Base-by-base conservation (phyloP, 2,888 invertebrate genomes). In the Tillus elongatus region DNA sequence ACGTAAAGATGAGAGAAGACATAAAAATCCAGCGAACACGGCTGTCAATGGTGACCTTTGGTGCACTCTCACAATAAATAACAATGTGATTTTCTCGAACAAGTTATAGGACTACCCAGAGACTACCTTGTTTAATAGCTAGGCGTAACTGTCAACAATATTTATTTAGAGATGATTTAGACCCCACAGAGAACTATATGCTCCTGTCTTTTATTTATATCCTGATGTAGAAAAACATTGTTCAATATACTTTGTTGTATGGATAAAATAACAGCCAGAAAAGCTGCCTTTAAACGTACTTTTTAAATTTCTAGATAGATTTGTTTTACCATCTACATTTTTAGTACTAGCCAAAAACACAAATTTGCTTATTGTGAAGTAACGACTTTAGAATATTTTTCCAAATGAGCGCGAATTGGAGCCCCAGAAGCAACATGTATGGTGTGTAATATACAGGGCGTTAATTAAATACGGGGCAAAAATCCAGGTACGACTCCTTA, bases 121-220 rank as follows among this genome's bases (percentile, higher is more conserved):
- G 39, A 47, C 46, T 37, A 43, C 45, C 50, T 52, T 48, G 44
- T 60, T 60, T 60, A 60, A 61, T 58, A 52, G 57, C 51, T 44
- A 54, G 57, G 57, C 57, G 58, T 57, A 61, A 64, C 64, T 65
- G 63, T 63, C 63, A 60, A 59, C 60, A 53, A 57, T 64, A 63
- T 65, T 65, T 65, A 64, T 64, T 61, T 61, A 58, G 49, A 54
- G 52, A 57, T 64, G 64, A 64, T 64, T 64, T 64, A 64, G 40
- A 33, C 16, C 24, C 31, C 15, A 6, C 24, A 12, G 28, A 26
- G 19, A 28, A 33, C 34, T 33, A 39, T 35, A 19, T 39, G 29
- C 33, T 34, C 30, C 33, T 30, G 33, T 27, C 26, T 8, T 19
- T 35, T 34, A 28, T 33, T 34, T 29, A 38, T 19, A n/a, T n/a